phyloP scores from a whole-genome alignment of 2,888 invertebrate genomes.

The Latrodectus hesperus region DNA sequence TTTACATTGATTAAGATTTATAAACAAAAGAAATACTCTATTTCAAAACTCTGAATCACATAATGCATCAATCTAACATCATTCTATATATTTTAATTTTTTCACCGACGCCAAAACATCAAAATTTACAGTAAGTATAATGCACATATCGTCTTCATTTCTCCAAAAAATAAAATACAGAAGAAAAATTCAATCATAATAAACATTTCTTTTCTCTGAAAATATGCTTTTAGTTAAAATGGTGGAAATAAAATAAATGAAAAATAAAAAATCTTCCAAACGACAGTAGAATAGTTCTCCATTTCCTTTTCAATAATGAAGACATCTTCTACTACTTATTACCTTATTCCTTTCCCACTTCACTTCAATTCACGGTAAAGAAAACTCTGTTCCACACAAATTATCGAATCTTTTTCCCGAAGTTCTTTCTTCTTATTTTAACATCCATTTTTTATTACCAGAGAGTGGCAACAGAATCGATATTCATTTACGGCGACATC shows the following conservation, averaged over 20 bases:
- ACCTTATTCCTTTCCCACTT: constrained; percentile 8
- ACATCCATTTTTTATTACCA: constrained; percentile 53
- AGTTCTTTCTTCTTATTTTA: constrained; percentile 9
- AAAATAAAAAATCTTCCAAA: constrained; percentile 4
- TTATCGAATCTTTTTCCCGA: constrained; percentile 24
- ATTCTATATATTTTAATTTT: too few relatives aligned
- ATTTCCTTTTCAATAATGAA: constrained; percentile 20
- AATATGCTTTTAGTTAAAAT: constrained; percentile 8
- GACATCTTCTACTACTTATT: constrained; percentile 14
- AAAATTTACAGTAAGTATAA: too few relatives aligned
- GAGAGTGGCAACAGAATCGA: constrained; percentile 54
- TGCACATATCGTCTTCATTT: too few relatives aligned
- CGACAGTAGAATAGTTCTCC: constrained; percentile 3
- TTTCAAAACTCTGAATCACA: too few relatives aligned
- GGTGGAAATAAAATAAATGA: neutral
- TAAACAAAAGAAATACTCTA: too few relatives aligned
- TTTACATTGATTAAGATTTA: too few relatives aligned
- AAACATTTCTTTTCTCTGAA: neutral
- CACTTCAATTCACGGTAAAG: constrained; percentile 2
- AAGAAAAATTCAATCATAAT: neutral
- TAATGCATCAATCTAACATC: too few relatives aligned
- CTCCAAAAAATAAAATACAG: neutral
- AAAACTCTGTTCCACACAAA: constrained; percentile 24
- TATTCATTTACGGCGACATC: constrained; percentile 54
- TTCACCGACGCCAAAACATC: too few relatives aligned